Evolutionary conservation across 2,113 vertebrate species (phyloP), one percentile per base, ranked within the genome.

Genomic region (Lampris incognitus): DNA sequence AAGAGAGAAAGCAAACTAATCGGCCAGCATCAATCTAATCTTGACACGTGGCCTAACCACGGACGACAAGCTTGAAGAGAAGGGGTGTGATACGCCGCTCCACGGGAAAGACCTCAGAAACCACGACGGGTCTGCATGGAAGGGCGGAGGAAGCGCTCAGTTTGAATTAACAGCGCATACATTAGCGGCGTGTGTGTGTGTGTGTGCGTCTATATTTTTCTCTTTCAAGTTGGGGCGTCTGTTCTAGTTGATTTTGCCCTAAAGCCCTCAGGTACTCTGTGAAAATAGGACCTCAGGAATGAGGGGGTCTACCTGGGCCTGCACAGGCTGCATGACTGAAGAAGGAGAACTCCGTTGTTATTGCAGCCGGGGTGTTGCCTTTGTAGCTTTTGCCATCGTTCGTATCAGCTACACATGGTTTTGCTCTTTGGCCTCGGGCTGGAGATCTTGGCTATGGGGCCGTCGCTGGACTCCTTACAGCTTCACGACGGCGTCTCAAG

Each of bases 31-130:
- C 91, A 88, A 83, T 92, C 92, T 76, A 89, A 75, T 87, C 77
- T 66, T 86, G 93, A 90, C 84, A 90, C 81, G 75, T 78, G 81
- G 76, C 88, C 88, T 89, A 92, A 94, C 84, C 70, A 80, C 82
- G 87, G 76, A 66, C 89, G 92, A 94, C 93, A 92, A 87, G 85
- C 86, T 86, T 86, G 5, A 64, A 72, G 74, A 48, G 39, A 66
- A 84, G 76, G 46, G 66, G 44, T 82, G 66, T 76, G 83, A 89
- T 78, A 67, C 74, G 42, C 61, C 50, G 84, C 76, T 80, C 54
- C 63, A 61, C 36, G 3, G 60, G 79, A 81, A 89, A 79, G 58
- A 65, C 59, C 38, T 72, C 42, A 67, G 78, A 83, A 69, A 69
- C 24, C 40, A 86, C 10, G 49, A 37, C 55, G 41, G 9, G 38